Conservation (phyloP, 2,888 invertebrate species). For the Phyllotreta striolata region DNA sequence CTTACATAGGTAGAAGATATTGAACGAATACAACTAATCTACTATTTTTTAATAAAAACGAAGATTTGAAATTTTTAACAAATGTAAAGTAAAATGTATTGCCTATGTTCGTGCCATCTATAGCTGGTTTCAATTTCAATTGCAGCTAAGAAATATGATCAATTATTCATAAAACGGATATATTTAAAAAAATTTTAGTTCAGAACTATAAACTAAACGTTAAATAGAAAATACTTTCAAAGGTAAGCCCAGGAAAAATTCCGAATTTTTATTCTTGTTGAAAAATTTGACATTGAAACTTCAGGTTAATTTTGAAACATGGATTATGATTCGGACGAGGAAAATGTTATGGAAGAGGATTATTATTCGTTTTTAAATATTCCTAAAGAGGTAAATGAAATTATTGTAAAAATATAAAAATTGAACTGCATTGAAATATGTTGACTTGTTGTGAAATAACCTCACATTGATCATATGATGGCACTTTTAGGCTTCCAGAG, state of each 20-base stretch:
- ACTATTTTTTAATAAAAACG: no score
- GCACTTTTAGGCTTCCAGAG: constrained; percentile 79
- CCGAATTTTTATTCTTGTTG: not conserved
- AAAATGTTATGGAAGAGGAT: constrained; percentile 76
- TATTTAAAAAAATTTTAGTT: constrained; percentile 8
- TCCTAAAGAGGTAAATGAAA: constrained; percentile 73
- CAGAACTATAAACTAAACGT: not conserved
- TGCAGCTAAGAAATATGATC: no score
- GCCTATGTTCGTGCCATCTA: no score
- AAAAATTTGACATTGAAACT: constrained; percentile 27
- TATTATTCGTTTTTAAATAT: constrained; percentile 90
- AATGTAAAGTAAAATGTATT: no score
- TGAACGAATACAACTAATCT: no score
- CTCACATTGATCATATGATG: constrained; percentile 38
- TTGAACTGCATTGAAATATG: constrained; percentile 3
- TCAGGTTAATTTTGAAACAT: constrained; percentile 56
- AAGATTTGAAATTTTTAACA: no score
- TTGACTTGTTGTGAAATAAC: constrained; percentile 32
- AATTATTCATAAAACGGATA: no score
- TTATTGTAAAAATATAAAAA: not conserved
- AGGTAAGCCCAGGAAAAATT: constrained; percentile 8
- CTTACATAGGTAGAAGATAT: no score
- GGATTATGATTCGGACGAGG: constrained; percentile 75
- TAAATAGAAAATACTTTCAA: constrained; percentile 2
- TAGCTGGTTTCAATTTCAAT: no score